phyloP scores from a whole-genome alignment of 2,113 vertebrate genomes.

The Hippocampus abdominalis region DNA sequence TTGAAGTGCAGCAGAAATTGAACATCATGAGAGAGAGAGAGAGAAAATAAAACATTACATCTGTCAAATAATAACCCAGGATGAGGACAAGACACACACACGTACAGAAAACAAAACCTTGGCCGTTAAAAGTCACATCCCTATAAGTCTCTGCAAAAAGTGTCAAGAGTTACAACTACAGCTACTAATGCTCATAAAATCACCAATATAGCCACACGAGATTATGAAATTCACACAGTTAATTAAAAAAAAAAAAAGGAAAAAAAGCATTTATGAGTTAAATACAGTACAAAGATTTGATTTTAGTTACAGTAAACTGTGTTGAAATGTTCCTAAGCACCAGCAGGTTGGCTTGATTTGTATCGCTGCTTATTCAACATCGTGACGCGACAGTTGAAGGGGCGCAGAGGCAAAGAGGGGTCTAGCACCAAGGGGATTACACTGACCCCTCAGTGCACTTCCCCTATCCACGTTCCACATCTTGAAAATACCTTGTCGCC shows the following conservation, averaged over 20 bases:
- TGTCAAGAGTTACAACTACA: conserved; percentile 65
- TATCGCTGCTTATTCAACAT: conserved; percentile 48
- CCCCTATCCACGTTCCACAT: conserved; percentile 62
- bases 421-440: conserved; percentile 73
- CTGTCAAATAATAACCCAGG: conserved; percentile 58
- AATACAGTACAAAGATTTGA: conserved; percentile 78
- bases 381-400: conserved; percentile 44
- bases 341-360: conserved; percentile 63
- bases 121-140: conserved; percentile 58
- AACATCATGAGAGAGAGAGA: conserved; percentile 45
- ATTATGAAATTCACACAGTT: conserved; percentile 65
- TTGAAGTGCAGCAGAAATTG: conserved; percentile 69
- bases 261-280: conserved; percentile 48
- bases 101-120: conserved; percentile 37
- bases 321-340: conserved; percentile 74
- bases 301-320: conserved; percentile 64
- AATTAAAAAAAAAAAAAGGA: conserved; percentile 22
- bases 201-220: conserved; percentile 64
- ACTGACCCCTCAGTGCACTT: conserved; percentile 58
- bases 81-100: conserved; percentile 44
- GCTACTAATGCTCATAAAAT: conserved; percentile 66
- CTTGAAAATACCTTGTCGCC: conserved; percentile 69
- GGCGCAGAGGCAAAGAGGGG: conserved; percentile 55
- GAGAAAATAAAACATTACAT: conserved; percentile 36
- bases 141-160: conserved; percentile 63